Conservation (phyloP, 2,113 vertebrate species). For the Phaetusa simplex region DNA sequence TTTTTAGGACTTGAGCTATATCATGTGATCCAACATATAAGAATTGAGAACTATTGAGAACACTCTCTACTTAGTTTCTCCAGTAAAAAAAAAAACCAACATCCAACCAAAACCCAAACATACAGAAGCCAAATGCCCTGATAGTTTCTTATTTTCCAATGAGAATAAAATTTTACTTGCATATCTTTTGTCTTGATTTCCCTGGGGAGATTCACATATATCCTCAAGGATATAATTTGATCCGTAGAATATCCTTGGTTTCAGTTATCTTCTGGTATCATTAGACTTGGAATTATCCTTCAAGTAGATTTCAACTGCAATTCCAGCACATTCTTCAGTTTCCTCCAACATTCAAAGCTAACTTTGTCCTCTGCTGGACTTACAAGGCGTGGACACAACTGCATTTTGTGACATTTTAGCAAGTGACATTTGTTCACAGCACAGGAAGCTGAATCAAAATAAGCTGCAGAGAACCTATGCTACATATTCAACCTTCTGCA, state of each 20-base stretch:
- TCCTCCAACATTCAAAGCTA: neutral
- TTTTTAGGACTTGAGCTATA: neutral
- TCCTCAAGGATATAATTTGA: neutral
- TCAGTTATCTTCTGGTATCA: neutral
- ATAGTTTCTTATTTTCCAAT: neutral
- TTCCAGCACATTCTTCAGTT: neutral
- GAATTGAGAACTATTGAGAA: neutral
- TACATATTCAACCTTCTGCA: neutral
- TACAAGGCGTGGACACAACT: neutral
- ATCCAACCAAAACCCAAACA: neutral
- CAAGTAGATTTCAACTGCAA: neutral
- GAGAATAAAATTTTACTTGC: neutral
- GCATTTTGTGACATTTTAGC: neutral
- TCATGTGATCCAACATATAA: neutral
- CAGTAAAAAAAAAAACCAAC: neutral
- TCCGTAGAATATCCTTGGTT: neutral
- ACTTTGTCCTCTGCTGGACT: neutral
- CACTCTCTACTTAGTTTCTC: neutral
- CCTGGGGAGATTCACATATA: neutral
- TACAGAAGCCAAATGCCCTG: neutral
- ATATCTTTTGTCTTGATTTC: neutral
- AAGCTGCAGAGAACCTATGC: neutral
- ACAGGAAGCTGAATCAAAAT: neutral
- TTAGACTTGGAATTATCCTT: neutral
- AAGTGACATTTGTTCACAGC: neutral